These are phyloP conservation scores for Dryocosmus kuriphilus DNA, from an alignment of 2,888 invertebrate genomes.

Conservation along the genomic window DNA sequence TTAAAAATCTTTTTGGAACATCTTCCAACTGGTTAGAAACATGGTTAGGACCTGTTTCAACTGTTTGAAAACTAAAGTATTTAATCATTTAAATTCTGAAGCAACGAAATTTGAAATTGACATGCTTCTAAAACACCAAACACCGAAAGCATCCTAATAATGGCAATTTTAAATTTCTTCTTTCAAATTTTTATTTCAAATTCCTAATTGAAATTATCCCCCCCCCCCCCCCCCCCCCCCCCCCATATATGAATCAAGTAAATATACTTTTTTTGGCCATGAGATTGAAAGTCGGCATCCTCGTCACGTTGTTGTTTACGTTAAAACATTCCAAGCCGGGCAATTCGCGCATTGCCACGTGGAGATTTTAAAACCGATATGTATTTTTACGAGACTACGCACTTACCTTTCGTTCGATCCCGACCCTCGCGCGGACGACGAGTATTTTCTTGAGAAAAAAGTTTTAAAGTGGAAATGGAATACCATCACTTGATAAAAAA, in stretches of 20 bases:
- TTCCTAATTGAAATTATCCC: neutral
- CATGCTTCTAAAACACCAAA: neutral
- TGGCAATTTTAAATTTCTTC: neutral
- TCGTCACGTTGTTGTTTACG: conserved; percentile 63
- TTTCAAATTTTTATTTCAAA: neutral
- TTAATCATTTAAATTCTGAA: neutral
- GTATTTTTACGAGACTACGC: conserved; percentile 58
- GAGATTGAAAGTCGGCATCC: conserved; percentile 52
- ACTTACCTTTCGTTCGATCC: conserved; percentile 59
- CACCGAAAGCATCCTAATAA: conserved; percentile 2
- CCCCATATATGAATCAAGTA: neutral
- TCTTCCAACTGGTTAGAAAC: too few relatives aligned
- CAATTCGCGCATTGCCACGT: conserved; percentile 59
- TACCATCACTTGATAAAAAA: conserved; percentile 40
- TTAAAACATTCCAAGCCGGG: conserved; percentile 72
- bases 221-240: too few relatives aligned
- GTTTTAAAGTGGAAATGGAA: conserved; percentile 46
- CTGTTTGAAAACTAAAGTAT: too few relatives aligned
- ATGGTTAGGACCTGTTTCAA: too few relatives aligned
- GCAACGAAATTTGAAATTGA: neutral
- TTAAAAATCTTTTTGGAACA: too few relatives aligned
- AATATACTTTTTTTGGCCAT: conserved; percentile 5
- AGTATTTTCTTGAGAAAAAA: conserved; percentile 60
- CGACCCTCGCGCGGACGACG: conserved; percentile 57
- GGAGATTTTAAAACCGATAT: conserved; percentile 62